These are phyloP conservation scores for Zoanthus sociatus DNA, from an alignment of 92 coral and sea anemone species.

Conservation along the genomic window DNA sequence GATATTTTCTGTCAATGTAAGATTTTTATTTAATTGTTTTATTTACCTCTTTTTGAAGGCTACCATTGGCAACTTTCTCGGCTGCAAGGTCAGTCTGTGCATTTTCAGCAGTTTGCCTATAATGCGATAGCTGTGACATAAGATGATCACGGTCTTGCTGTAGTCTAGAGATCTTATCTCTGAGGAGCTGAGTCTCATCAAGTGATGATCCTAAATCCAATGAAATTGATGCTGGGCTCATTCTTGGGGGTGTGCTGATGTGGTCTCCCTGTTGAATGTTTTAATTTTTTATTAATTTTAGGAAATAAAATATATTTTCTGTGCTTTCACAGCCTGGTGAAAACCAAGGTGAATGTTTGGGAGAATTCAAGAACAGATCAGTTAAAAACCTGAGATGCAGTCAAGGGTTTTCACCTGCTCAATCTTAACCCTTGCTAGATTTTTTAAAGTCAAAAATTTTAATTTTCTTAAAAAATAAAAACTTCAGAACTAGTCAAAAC, in stretches of 20 bases:
- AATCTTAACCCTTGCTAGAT: too few species aligned
- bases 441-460: too few species aligned
- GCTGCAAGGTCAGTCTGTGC: conserved; percentile 96
- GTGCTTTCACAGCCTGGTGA: too few species aligned
- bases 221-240: conserved; percentile 83
- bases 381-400: too few species aligned
- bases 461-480: too few species aligned
- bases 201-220: conserved; percentile 85
- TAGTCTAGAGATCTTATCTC: conserved; percentile 89
- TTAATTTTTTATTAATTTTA: neutral
- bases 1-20: neutral
- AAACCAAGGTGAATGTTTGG: too few species aligned
- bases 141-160: conserved; percentile 96
- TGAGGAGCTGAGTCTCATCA: conserved; percentile 86
- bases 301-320: neutral
- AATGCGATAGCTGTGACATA: conserved; percentile 87
- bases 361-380: too few species aligned
- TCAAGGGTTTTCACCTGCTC: too few species aligned
- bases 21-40: neutral
- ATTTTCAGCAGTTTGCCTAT: conserved; percentile 85
- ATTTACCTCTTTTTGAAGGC: conserved; percentile 87
- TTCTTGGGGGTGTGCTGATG: conserved; percentile 53
- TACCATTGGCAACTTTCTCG: conserved; percentile 85
- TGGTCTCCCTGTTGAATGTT: conserved; percentile 70
- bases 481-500: too few species aligned